phyloP scores from a whole-genome alignment of 2,113 vertebrate species.

The Peromyscus maniculatus region DNA sequence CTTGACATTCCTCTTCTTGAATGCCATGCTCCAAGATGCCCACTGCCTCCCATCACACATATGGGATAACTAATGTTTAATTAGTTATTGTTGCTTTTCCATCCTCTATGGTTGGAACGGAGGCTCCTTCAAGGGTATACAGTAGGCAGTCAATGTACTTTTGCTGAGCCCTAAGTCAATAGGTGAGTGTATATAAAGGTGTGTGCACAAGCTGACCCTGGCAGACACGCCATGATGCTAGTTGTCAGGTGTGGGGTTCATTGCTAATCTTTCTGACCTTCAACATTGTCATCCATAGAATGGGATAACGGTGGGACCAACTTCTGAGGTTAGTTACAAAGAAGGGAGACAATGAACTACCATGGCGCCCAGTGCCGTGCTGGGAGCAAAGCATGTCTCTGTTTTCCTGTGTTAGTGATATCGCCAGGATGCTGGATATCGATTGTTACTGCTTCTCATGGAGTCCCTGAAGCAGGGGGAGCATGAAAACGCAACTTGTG shows the following conservation, averaged over 20 bases:
- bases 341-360: not conserved
- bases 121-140: not conserved
- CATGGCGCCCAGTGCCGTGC: not conserved
- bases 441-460: not conserved
- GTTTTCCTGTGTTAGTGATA: not conserved
- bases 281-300: not conserved
- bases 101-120: not conserved
- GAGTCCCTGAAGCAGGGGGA: too few relatives aligned
- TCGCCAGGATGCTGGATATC: not conserved
- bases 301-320: accelerated
- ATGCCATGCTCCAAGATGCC: not conserved
- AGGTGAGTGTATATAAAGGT: accelerated
- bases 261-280: not conserved
- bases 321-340: not conserved
- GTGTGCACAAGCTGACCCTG: accelerated
- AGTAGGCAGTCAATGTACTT: not conserved
- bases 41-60: not conserved
- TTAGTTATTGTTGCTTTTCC: not conserved
- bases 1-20: not conserved
- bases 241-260: not conserved
- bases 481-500: not conserved
- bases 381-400: not conserved
- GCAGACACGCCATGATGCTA: accelerated
- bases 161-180: not conserved
- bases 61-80: not conserved